Evolutionary conservation across 2,888 invertebrate species (phyloP), one percentile per base, ranked within the genome.

Genomic region (Hesperia comma): DNA sequence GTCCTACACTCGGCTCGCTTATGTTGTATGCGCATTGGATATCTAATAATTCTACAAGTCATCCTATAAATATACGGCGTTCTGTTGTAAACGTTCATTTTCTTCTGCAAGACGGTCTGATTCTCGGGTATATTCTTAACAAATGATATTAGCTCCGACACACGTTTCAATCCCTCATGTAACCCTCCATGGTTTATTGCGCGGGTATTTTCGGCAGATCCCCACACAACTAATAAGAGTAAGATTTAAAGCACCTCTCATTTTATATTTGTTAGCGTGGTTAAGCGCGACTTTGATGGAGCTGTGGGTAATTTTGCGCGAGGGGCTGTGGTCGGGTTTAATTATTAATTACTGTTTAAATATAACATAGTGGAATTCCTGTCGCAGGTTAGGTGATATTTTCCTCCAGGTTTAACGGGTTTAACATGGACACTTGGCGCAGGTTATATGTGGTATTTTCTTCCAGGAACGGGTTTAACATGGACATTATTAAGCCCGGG

Each of bases 231-330:
- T 63, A 55, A 55, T 56, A 56, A 56, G 56, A 56, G 46, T 37
- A n/a, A 57, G 53, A 54, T 61, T 61, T 61, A 61, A 37, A 51
- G 51, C 61, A 51, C 51, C 51, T 51, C 10, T 61, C 61, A 51
- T 61, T 61, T 61, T 19, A 21, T 37, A 37, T 60, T 60, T 60
- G 60, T 33, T 56, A 56, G 53, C 6, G 53, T 1, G 53, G 21
- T 1, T 53, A 53, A 32, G 53, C 53, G 32, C n/a, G 53, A 53
- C 53, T 32, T 53, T 53, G 53, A 53, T 53, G 21, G n/a, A 53
- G 53, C 32, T 53, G 15, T 15, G 32, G 19, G 19, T 17, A 49
- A n/a, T 19, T 49, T 49, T 49, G 49, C 49, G 49, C 19, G 19
- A 19, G 49, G 19, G 46, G 46, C 41, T 15, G 15, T 15, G 12